phyloP scores from a whole-genome alignment of 2,113 vertebrate species.

The Narcine bancroftii region DNA sequence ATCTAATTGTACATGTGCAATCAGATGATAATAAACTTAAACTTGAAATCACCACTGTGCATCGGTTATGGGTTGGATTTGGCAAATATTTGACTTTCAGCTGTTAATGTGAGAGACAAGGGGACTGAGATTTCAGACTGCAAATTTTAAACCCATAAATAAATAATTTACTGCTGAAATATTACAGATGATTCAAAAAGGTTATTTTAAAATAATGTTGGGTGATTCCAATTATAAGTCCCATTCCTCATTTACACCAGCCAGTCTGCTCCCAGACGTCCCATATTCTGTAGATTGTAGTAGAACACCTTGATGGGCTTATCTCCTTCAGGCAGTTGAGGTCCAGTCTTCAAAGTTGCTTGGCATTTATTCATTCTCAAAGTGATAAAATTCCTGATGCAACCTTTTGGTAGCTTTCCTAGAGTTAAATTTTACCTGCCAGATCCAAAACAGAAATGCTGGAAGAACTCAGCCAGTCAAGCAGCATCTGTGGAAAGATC shows the following conservation, averaged over 20 bases:
- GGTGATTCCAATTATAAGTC: background rate
- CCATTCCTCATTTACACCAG: background rate
- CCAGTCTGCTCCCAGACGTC: background rate
- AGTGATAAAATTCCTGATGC: background rate
- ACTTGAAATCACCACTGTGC: too few species aligned
- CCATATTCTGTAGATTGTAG: too few species aligned
- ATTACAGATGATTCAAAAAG: background rate
- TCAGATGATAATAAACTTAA: too few species aligned
- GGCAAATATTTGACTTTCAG: too few species aligned
- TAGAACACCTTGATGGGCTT: too few species aligned
- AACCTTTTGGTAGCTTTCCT: background rate
- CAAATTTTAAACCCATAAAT: background rate
- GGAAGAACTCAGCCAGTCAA: too few species aligned
- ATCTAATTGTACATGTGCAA: too few species aligned
- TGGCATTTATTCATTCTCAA: background rate
- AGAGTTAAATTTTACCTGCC: background rate
- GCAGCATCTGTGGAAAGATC: too few species aligned
- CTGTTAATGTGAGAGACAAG: background rate
- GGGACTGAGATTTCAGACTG: background rate
- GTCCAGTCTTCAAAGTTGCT: background rate
- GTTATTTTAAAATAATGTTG: background rate
- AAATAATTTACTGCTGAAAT: background rate
- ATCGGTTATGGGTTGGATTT: too few species aligned
- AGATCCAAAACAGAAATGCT: background rate
- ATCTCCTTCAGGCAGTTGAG: background rate